Conservation (phyloP, 2,797 vertebrate genomes). For the Acanthiza pusilla region DNA sequence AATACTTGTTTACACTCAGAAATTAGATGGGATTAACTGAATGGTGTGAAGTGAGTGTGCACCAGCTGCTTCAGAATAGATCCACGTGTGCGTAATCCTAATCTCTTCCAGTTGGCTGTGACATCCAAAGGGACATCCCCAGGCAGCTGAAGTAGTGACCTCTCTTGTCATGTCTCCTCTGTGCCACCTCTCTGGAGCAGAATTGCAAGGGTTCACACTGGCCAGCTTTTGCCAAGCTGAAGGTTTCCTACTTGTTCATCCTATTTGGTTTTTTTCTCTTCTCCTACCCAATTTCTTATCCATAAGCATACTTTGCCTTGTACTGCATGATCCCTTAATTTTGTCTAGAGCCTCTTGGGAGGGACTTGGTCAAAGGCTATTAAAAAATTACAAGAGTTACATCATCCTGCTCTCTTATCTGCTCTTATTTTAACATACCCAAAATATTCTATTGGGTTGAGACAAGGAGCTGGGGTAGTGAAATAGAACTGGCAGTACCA, state of each 20-base stretch:
- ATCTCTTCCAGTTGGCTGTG: not conserved
- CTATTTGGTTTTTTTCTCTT: not conserved
- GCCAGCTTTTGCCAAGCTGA: not conserved
- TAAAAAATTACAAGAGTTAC: not conserved
- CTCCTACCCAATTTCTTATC: not conserved
- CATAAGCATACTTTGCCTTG: not conserved
- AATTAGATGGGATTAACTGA: not conserved
- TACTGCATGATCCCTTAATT: not conserved
- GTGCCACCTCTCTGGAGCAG: not conserved
- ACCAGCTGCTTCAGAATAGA: not conserved
- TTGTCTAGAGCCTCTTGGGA: not conserved
- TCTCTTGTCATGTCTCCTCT: not conserved
- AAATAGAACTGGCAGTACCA: not conserved
- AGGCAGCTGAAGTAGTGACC: not conserved
- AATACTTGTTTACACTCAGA: not conserved
- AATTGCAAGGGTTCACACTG: not conserved
- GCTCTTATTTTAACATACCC: not conserved
- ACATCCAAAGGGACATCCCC: not conserved
- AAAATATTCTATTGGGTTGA: not conserved
- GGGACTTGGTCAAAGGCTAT: not conserved
- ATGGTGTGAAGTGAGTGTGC: not conserved
- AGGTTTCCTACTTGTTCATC: not conserved
- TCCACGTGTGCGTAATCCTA: fast-evolving
- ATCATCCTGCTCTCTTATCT: not conserved
- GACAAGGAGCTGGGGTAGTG: not conserved